A percentile compares a stretch with the other conserved stretches of the same genome.
These are phyloP conservation scores for Fulmarus glacialis DNA, from an alignment of 2,113 vertebrate genomes.

Conservation along the genomic window DNA sequence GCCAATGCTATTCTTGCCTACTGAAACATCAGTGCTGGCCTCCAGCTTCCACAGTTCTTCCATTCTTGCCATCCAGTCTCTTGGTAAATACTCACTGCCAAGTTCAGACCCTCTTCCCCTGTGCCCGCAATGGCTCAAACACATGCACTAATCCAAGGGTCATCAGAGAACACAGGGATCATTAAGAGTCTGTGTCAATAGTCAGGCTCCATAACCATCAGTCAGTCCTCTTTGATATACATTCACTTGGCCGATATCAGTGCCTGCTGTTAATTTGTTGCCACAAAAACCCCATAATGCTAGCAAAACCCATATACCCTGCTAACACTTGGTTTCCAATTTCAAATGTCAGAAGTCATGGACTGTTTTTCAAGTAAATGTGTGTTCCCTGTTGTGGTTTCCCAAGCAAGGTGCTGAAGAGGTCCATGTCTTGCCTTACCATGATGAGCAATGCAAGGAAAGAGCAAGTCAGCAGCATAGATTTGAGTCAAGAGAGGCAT, in stretches of 20 bases:
- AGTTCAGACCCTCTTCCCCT: background rate
- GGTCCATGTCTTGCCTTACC: background rate
- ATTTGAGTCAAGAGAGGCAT: background rate
- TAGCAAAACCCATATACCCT: background rate
- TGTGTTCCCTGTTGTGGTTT: background rate
- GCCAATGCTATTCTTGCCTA: background rate
- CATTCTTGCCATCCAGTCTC: background rate
- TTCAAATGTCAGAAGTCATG: background rate
- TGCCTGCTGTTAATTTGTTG: background rate
- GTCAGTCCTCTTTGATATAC: background rate
- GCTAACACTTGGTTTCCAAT: background rate
- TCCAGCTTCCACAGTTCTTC: background rate
- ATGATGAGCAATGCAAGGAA: background rate
- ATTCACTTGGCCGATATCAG: background rate
- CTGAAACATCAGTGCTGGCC: background rate
- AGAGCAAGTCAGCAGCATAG: background rate
- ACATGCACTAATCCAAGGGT: background rate
- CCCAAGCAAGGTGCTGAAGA: background rate
- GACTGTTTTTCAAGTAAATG: background rate
- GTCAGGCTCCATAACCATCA: background rate
- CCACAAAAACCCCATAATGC: background rate
- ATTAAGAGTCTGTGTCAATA: background rate
- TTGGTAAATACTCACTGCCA: background rate
- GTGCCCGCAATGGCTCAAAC: background rate
- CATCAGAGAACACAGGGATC: background rate